Percentiles rank a stretch among this genome's conserved stretches.
Evolutionary conservation across 2,797 vertebrate genomes (phyloP).

Genomic region (Crypturellus tataupa): DNA sequence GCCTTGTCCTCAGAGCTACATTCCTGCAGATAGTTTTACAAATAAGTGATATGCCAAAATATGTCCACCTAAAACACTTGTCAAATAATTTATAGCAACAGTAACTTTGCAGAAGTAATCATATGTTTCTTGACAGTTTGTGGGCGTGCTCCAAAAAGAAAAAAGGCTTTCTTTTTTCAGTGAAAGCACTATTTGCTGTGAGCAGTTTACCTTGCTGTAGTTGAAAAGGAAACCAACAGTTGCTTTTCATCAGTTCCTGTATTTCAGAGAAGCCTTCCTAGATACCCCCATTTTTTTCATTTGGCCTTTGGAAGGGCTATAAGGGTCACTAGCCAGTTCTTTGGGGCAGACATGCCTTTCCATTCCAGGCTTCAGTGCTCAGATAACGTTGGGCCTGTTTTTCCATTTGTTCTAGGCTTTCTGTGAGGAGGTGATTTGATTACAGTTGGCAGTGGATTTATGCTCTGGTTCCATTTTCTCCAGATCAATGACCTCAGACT

Average conservation of each 20-base stretch:
- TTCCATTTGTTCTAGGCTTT: background rate
- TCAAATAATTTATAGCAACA: background rate
- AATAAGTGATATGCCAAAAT: background rate
- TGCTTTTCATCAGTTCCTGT: background rate
- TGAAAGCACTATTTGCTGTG: background rate
- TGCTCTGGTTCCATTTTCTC: constrained; percentile 41
- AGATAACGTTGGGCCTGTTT: background rate
- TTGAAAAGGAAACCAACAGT: background rate
- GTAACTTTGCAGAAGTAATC: background rate
- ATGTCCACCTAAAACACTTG: background rate
- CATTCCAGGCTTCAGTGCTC: background rate
- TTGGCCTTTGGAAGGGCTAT: background rate
- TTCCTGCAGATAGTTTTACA: background rate
- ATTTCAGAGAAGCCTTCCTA: background rate
- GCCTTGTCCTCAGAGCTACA: background rate
- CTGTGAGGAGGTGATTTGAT: constrained; percentile 30
- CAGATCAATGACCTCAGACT: constrained; percentile 60
- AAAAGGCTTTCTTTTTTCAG: background rate
- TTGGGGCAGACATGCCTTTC: background rate
- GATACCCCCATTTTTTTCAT: background rate
- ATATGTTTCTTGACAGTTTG: background rate
- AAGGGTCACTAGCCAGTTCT: background rate
- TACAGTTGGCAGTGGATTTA: constrained; percentile 40
- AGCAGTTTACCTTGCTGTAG: background rate
- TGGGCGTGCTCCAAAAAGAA: background rate